Evolutionary conservation across 2,797 vertebrate genomes (phyloP), one percentile per base, ranked within the genome.

Genomic region (Leuciscus waleckii): DNA sequence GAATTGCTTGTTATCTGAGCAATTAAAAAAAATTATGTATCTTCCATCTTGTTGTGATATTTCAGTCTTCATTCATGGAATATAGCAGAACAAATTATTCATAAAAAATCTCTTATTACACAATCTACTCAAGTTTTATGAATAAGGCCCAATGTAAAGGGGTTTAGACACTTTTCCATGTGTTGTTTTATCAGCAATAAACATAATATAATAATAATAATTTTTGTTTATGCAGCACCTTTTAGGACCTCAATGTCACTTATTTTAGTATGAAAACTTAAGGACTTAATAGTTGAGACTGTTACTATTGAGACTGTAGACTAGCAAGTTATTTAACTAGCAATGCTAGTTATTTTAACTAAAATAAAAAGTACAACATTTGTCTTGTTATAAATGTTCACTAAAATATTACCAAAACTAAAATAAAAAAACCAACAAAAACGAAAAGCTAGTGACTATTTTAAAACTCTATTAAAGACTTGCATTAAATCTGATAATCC

Each of bases 11-110:
- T 6, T 43, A n/a, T 41, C 37, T 13, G 21, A 39, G 39, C 10
- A 21, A 58, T n/a, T n/a, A 9, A 56, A 58, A n/a, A 56, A 23
- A 58, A 1, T 0, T 0, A 5, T 68, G 8, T 21, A 41, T 23
- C 23, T n/a, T 70, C 39, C 39, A 26, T 43, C 39, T 43, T 7
- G 39, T 5, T 26, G 13, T 26, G 14, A 46, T 26, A 17, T 43
- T 71, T 26, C 16, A 71, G n/a, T 41, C 68, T 23, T 43, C 39
- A 16, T 43, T 26, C 11, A 43, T 26, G 39, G 23, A 70, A 41
- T 41, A 3, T 41, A 41, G 37, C 14, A 16, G 14, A 49, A 49
- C 46, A 16, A 16, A 16, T 49, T 49, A 49, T 49, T 49, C 14
- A 49, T 23, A 13, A 2, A 69, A 39, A 6, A 11, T 16, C 16